Evolutionary conservation across 2,888 invertebrate genomes (phyloP), one percentile per base, ranked within the genome.

Genomic region (Callinectes sapidus): DNA sequence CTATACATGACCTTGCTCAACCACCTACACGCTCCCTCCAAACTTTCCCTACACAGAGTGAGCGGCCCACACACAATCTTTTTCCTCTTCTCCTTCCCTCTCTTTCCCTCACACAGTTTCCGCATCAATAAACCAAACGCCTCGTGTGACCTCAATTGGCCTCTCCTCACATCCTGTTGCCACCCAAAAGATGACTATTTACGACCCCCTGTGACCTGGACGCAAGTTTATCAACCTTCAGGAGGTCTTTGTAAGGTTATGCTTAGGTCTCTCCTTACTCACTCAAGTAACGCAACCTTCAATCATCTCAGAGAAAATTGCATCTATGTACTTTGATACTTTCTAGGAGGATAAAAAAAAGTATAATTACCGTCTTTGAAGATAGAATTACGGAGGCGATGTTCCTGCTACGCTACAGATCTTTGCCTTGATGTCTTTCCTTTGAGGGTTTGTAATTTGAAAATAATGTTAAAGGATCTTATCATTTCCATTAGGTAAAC

Each of bases 101-200:
- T n/a, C 71, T 71, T n/a, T n/a, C 28, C 71, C 28, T 71, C 28
- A 28, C 71, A 71, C 71, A 28, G 71, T n/a, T 71, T 71, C 71
- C 28, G n/a, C 28, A 71, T 28, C n/a, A 6, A 71, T 71, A 71
- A 71, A 71, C 71, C 71, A 28, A 71, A 71, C 28, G n/a, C n/a
- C 28, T 71, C 81, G 1, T 81, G 81, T 35, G 81, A 81, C 81
- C 81, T 81, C 81, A 81, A 81, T 81, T 81, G 35, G 28, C 81
- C 81, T 81, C 81, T 35, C 16, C 18, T 35, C n/a, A 81, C 81
- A 32, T 35, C 35, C 81, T 81, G 71, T 77, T 77, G 28, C 28
- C 32, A 23, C 13, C 81, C 16, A 81, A 81, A 81, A 81, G 81
- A 81, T 28, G 32, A 13, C 16, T 81, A 81, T 35, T 35, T 81